These are phyloP conservation scores for Merodon equestris DNA, from an alignment of 2,888 invertebrate species.

Conservation along the genomic window DNA sequence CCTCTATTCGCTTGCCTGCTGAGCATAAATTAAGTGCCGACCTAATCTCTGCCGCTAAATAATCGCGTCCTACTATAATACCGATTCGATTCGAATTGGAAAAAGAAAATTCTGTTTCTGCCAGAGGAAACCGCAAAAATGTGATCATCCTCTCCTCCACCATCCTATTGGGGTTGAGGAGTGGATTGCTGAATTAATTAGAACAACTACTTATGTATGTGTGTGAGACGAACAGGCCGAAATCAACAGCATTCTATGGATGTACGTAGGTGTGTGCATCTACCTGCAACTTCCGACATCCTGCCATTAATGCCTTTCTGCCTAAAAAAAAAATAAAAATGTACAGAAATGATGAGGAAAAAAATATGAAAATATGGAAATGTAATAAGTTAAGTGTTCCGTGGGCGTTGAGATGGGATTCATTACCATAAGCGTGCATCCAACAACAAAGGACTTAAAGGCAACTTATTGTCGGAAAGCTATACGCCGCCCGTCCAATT, in stretches of 20 bases:
- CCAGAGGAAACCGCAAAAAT: constrained; percentile 58
- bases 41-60: constrained; percentile 14
- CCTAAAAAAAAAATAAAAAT: too few species aligned
- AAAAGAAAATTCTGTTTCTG: neutral
- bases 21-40: constrained; percentile 46
- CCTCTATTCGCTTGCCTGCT: neutral
- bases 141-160: constrained; percentile 9
- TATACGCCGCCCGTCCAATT: constrained; percentile 21
- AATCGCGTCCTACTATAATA: constrained; percentile 16
- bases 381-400: constrained; percentile 57
- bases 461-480: constrained; percentile 49
- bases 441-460: constrained; percentile 57
- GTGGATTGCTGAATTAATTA: constrained; percentile 52
- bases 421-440: constrained; percentile 54
- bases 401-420: constrained; percentile 23
- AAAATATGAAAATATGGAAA: constrained; percentile 43
- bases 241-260: constrained; percentile 41
- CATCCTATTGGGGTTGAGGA: neutral
- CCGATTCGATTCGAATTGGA: constrained; percentile 6
- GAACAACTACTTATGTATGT: constrained; percentile 22
- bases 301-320: too few species aligned
- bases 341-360: neutral
- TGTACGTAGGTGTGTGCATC: too few species aligned
- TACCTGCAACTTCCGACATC: constrained; percentile 11
- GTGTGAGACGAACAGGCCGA: neutral